Percentiles rank a stretch among this genome's conserved stretches.
Evolutionary conservation across 2,888 invertebrate species (phyloP).

Genomic region (Hirtodrosophila histrioides): DNA sequence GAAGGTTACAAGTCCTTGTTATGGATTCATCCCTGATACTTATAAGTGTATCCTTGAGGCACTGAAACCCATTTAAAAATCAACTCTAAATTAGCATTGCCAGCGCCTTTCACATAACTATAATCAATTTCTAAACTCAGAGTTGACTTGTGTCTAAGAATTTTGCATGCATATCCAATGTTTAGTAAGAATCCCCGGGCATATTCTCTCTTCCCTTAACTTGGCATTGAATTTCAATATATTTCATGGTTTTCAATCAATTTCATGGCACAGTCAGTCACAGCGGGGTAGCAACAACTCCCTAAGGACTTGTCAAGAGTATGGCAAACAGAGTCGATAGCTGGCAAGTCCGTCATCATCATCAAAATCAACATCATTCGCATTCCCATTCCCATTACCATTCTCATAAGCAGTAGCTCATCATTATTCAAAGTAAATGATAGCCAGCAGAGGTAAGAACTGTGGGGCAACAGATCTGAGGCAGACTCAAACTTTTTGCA

Average conservation of each 20-base stretch:
- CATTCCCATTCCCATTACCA: slow-evolving; percentile 11
- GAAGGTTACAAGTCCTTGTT: too few species aligned
- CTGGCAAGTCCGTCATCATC: slow-evolving; percentile 50
- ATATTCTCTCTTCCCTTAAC: slow-evolving; percentile 13
- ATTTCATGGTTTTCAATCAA: slow-evolving; percentile 79
- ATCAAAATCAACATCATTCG: slow-evolving; percentile 15
- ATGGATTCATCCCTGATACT: too few species aligned
- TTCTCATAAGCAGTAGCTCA: slow-evolving; percentile 9
- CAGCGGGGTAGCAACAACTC: slow-evolving; percentile 55
- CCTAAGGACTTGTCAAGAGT: slow-evolving; percentile 73
- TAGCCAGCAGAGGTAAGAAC: slow-evolving; percentile 27
- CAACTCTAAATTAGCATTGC: slow-evolving; percentile 10
- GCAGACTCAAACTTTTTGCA: slow-evolving; percentile 47
- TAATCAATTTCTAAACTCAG: slow-evolving; percentile 13
- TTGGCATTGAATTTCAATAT: slow-evolving; percentile 74
- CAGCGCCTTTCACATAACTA: slow-evolving; percentile 6
- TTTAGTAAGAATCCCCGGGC: slow-evolving; percentile 19
- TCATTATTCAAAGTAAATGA: slow-evolving; percentile 34
- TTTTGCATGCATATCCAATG: slow-evolving; percentile 38
- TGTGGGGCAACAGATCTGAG: slow-evolving; percentile 2
- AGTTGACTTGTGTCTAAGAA: slow-evolving; percentile 29
- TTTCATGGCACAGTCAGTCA: slow-evolving; percentile 60
- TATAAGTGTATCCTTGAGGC: neutral
- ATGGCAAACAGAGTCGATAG: slow-evolving; percentile 61
- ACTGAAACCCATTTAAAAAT: neutral